A percentile compares a stretch with the other conserved stretches of the same genome.
phyloP scores from a whole-genome alignment of 2,888 invertebrate genomes.

The Cerastis leucographa region DNA sequence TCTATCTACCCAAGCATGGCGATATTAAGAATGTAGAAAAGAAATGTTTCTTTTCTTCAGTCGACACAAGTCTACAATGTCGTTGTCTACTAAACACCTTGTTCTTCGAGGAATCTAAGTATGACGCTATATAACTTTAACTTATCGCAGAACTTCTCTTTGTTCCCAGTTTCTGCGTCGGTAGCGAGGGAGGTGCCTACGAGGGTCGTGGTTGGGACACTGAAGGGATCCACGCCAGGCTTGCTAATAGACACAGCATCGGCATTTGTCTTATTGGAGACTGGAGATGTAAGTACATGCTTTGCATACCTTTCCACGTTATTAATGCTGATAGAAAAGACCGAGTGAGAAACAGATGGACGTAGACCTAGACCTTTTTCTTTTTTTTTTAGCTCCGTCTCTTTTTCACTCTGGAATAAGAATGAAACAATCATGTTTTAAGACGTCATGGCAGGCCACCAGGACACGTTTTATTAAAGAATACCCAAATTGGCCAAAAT shows the following conservation, averaged over 20 bases:
- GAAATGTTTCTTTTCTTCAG: too few species aligned
- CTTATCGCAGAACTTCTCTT: slow-evolving; percentile 1
- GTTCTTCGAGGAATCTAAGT: not conserved
- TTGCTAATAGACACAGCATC: slow-evolving; percentile 91
- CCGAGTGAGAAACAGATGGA: too few species aligned
- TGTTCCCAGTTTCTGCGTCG: slow-evolving; percentile 92
- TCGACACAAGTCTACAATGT: too few species aligned
- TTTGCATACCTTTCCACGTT: not conserved
- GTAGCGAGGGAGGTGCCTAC: slow-evolving; percentile 93
- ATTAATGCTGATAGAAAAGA: not conserved
- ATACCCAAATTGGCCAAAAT: too few species aligned
- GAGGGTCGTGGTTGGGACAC: slow-evolving; percentile 93
- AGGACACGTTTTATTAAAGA: too few species aligned
- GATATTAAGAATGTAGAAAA: too few species aligned
- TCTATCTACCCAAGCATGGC: too few species aligned
- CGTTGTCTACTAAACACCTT: not conserved
- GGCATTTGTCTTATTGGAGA: slow-evolving; percentile 94
- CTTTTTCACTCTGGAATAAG: too few species aligned
- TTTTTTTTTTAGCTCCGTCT: too few species aligned
- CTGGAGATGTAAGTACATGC: slow-evolving; percentile 90
- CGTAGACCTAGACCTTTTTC: too few species aligned
- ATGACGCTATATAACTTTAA: not conserved
- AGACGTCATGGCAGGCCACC: too few species aligned
- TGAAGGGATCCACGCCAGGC: slow-evolving; percentile 93
- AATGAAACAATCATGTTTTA: too few species aligned